These are phyloP conservation scores for Cyprinella venusta DNA, from an alignment of 2,797 vertebrate species.

Conservation along the genomic window DNA sequence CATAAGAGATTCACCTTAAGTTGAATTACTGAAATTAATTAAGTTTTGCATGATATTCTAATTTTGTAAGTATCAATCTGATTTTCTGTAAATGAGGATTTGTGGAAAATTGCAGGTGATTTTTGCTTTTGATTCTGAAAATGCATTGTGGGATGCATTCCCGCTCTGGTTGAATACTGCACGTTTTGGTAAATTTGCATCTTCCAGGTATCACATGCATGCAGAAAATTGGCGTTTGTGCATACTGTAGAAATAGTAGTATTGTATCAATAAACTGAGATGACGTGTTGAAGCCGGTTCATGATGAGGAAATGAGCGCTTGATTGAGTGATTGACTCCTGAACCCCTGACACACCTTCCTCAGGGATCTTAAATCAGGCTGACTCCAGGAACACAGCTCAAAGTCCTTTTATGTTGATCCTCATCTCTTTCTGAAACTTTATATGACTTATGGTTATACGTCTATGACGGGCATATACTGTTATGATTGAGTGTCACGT, in stretches of 20 bases:
- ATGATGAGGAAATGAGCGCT: not conserved
- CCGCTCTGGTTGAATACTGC: not conserved
- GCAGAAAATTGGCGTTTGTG: not conserved
- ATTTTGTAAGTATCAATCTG: not conserved
- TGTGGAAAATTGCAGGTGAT: not conserved
- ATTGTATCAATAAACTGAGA: too few species aligned
- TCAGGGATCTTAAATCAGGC: slow-evolving; percentile 11
- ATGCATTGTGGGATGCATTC: not conserved
- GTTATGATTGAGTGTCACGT: not conserved
- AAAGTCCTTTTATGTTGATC: slow-evolving; percentile 22
- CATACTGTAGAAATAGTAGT: not conserved
- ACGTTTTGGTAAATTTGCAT: not conserved
- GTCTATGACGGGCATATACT: not conserved
- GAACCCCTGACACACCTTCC: not conserved
- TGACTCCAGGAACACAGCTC: not conserved
- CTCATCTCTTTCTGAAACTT: not conserved
- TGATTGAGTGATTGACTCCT: not conserved
- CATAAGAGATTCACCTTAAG: too few species aligned
- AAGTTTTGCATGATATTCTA: too few species aligned
- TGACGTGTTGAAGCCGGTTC: too few species aligned
- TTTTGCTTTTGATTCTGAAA: not conserved
- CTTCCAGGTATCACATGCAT: not conserved
- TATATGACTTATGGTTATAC: slow-evolving; percentile 5
- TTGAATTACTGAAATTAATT: too few species aligned
- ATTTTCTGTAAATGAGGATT: not conserved